These are phyloP conservation scores for Lordiphosa collinella DNA, from an alignment of 1,140 invertebrate genomes.

Conservation along the genomic window DNA sequence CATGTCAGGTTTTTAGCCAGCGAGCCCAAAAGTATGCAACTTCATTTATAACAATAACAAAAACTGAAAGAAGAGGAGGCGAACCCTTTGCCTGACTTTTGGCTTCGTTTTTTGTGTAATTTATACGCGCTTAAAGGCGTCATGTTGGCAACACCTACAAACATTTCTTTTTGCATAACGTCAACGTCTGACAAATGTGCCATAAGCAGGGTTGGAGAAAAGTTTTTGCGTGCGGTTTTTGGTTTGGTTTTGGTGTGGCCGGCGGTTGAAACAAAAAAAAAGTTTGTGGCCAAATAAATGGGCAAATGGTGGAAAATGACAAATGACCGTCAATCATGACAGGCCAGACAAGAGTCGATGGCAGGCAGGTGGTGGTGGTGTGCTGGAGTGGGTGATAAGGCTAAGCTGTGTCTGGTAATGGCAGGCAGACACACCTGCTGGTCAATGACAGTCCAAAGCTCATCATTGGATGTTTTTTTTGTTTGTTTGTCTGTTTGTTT, in stretches of 20 bases:
- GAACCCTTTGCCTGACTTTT: constrained; percentile 64
- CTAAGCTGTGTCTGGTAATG: constrained; percentile 61
- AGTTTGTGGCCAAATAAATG: constrained; percentile 74
- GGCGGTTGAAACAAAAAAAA: constrained; percentile 48
- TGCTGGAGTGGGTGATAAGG: constrained; percentile 35
- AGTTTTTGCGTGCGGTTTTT: constrained; percentile 67
- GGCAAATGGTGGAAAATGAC: constrained; percentile 74
- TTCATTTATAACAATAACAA: constrained; percentile 67
- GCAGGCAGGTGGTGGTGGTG: background rate
- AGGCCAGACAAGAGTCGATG: constrained; percentile 52
- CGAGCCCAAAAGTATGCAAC: constrained; percentile 47
- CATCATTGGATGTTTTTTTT: constrained; percentile 44
- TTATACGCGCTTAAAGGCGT: constrained; percentile 74
- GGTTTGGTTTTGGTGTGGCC: constrained; percentile 43
- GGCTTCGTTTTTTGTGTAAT: constrained; percentile 72
- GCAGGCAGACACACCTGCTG: constrained; percentile 54
- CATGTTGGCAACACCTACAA: constrained; percentile 75
- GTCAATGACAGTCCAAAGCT: constrained; percentile 63
- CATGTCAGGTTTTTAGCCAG: constrained; percentile 59
- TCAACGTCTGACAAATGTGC: constrained; percentile 73
- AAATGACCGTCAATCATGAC: constrained; percentile 79
- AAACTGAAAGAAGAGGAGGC: constrained; percentile 10
- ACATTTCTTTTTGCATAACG: constrained; percentile 70
- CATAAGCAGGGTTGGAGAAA: constrained; percentile 57
- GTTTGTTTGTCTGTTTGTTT: constrained; percentile 2